Evolutionary conservation across 2,888 invertebrate genomes (phyloP).

Genomic region (Chesias legatella): DNA sequence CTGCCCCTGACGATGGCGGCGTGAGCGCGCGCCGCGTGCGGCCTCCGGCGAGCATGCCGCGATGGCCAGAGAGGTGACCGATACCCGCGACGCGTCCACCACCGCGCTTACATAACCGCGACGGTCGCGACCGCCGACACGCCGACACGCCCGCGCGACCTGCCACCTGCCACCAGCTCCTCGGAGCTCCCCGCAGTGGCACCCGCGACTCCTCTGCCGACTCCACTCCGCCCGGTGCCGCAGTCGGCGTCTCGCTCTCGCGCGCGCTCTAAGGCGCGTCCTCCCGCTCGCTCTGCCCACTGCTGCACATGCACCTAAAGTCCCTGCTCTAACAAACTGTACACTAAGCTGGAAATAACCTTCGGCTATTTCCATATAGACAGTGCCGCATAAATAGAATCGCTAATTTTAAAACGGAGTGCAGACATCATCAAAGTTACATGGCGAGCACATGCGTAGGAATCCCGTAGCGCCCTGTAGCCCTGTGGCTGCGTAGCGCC

Average conservation of each 20-base stretch:
- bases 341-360: conserved; percentile 4
- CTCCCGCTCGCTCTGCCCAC: conserved; percentile 52
- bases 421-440: conserved; percentile 3
- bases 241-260: conserved; percentile 54
- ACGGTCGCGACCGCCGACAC: conserved; percentile 46
- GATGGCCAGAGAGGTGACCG: conserved; percentile 86
- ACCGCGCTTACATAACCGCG: conserved; percentile 58
- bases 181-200: conserved; percentile 12
- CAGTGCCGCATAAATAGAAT: conserved; percentile 20
- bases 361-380: conserved; percentile 14
- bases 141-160: conserved; percentile 47
- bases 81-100: conserved; percentile 35
- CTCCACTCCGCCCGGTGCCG: conserved; percentile 42
- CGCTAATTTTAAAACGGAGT: conserved; percentile 23
- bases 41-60: conserved; percentile 84
- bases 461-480: conserved; percentile 37
- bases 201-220: conserved; percentile 11
- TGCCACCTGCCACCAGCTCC: conserved; percentile 7
- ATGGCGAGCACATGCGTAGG: conserved; percentile 42
- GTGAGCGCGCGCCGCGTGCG: conserved; percentile 79
- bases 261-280: conserved; percentile 37
- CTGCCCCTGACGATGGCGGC: conserved; percentile 74
- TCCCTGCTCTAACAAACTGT: conserved; percentile 28
- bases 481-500: conserved; percentile 38
- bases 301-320: conserved; percentile 45